These are phyloP conservation scores for Eriosoma lanigerum DNA, from an alignment of 1,140 invertebrate genomes.

Conservation along the genomic window DNA sequence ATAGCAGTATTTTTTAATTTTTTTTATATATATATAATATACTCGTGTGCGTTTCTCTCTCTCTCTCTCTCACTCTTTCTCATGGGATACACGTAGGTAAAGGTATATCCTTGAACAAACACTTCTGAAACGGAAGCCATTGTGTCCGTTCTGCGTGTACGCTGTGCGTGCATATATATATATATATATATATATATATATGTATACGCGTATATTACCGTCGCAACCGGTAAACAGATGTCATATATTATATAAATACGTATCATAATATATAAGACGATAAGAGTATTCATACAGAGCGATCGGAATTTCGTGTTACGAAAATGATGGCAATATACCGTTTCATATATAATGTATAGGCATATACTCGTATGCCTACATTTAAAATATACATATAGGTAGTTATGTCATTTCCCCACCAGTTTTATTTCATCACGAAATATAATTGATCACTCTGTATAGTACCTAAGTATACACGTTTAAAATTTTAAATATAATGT, in stretches of 20 bases:
- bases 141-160: constrained; percentile 23
- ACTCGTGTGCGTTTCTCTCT: background rate
- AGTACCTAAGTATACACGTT: background rate
- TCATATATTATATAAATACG: too few relatives aligned
- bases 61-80: background rate
- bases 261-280: too few relatives aligned
- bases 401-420: too few relatives aligned
- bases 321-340: too few relatives aligned
- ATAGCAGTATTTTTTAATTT: too few relatives aligned
- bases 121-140: constrained; percentile 40
- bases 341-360: too few relatives aligned
- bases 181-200: background rate
- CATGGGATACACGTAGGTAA: background rate
- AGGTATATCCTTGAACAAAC: background rate
- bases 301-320: too few relatives aligned
- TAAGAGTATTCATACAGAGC: background rate
- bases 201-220: background rate
- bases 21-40: background rate
- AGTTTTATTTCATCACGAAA: too few relatives aligned
- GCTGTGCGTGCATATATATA: background rate
- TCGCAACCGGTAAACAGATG: constrained; percentile 28
- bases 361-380: too few relatives aligned
- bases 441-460: too few relatives aligned
- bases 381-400: background rate
- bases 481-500: background rate